phyloP scores from a whole-genome alignment of 2,113 vertebrate genomes.

The Glaucomys volans region DNA sequence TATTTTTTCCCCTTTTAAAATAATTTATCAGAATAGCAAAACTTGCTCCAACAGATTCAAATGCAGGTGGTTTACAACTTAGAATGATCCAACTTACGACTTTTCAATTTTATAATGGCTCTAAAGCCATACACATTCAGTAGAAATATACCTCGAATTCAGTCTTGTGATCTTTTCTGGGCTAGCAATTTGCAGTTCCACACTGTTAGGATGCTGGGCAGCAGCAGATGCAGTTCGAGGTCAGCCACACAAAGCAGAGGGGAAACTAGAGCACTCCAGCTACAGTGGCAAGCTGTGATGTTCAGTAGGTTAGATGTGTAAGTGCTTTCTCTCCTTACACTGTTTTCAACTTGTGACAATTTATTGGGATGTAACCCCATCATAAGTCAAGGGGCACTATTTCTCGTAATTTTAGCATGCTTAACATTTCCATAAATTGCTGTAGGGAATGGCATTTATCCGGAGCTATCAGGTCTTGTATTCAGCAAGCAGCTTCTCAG shows the following conservation, averaged over 20 bases:
- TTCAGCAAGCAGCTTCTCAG: background rate
- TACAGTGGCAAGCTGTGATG: background rate
- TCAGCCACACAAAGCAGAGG: background rate
- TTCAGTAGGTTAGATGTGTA: background rate
- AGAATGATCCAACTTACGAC: background rate
- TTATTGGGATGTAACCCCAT: background rate
- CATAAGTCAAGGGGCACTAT: background rate
- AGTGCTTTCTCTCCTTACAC: background rate
- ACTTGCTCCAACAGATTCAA: background rate
- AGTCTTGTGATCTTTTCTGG: background rate
- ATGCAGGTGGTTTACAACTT: too few relatives aligned
- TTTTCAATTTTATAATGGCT: background rate
- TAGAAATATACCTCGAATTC: background rate
- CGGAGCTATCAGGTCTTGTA: background rate
- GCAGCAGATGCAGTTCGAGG: too few relatives aligned
- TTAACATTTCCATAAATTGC: background rate
- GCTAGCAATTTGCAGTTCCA: background rate
- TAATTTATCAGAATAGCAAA: conserved; percentile 5
- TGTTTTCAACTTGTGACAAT: background rate
- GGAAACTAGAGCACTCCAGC: background rate
- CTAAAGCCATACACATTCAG: too few relatives aligned
- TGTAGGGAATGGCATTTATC: background rate
- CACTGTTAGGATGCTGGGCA: background rate
- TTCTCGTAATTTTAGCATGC: background rate
- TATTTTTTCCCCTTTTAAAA: conserved; percentile 37